A percentile compares a stretch with the other conserved stretches of the same genome.
These are phyloP conservation scores for Trididemnum clinides DNA, from an alignment of 23 tunicate species.

Conservation along the genomic window DNA sequence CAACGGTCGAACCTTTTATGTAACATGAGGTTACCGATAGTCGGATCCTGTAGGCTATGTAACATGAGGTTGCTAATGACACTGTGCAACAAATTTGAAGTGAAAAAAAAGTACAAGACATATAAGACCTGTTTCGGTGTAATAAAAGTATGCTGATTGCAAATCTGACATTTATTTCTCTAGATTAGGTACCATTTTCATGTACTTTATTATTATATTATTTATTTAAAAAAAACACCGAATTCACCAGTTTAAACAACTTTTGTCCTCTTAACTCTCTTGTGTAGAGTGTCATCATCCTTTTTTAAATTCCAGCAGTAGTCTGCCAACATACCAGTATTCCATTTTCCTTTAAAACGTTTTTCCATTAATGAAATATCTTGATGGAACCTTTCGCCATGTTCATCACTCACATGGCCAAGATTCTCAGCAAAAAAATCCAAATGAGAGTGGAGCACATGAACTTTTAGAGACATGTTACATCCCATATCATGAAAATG, in stretches of 20 bases:
- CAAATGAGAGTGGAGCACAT: conserved; percentile 19
- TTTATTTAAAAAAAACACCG: not conserved
- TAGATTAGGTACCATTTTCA: conserved; percentile 3
- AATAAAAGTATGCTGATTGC: not conserved
- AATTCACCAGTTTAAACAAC: conserved; percentile 5
- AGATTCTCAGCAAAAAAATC: conserved; percentile 10
- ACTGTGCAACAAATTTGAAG: conserved; percentile 12
- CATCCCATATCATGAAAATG: conserved; percentile 12
- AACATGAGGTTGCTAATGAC: too few species aligned
- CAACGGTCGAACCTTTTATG: too few species aligned
- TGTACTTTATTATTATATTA: conserved; percentile 5
- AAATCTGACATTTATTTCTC: not conserved
- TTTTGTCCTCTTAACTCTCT: conserved; percentile 10
- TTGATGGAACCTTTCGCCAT: conserved; percentile 19
- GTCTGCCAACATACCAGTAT: conserved; percentile 19
- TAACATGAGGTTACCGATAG: too few species aligned
- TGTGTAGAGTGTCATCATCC: conserved; percentile 10
- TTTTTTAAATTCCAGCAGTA: conserved; percentile 5
- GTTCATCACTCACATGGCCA: conserved; percentile 10
- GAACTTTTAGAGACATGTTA: conserved; percentile 16
- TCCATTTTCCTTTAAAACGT: conserved; percentile 6
- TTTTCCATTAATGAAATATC: not conserved
- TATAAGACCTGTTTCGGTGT: not conserved
- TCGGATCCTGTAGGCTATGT: too few species aligned
- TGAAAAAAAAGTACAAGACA: conserved; percentile 9